A percentile compares a stretch with the other conserved stretches of the same genome.
Conservation (phyloP, 2,113 vertebrate genomes). For the Pollimyrus isidori region DNA sequence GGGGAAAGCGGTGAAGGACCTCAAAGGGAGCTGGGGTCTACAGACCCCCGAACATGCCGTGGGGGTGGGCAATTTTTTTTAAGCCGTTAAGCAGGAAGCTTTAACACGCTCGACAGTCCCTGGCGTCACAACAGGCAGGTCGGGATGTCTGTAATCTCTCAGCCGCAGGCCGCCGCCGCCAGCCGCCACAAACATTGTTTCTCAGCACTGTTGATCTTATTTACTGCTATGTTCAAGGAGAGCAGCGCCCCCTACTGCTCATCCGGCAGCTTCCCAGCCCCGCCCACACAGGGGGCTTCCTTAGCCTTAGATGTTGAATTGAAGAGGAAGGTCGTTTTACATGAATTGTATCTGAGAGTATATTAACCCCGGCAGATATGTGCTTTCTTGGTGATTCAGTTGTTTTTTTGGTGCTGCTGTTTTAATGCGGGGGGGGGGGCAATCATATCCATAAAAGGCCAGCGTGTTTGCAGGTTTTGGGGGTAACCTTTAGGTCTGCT, state of each 20-base stretch:
- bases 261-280: background rate
- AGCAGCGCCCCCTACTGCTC: background rate
- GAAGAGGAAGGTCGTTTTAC: background rate
- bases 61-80: background rate
- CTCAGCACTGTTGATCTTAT: background rate
- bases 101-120: background rate
- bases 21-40: background rate
- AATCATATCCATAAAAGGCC: background rate
- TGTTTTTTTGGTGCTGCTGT: background rate
- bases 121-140: background rate
- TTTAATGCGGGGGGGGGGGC: background rate
- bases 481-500: background rate
- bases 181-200: background rate
- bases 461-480: background rate
- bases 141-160: background rate
- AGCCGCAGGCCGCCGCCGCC: background rate
- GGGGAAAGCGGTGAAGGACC: background rate
- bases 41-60: background rate
- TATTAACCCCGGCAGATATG: background rate
- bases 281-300: background rate
- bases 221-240: background rate
- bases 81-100: background rate
- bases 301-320: background rate
- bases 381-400: background rate
- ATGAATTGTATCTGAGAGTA: background rate